phyloP scores from a whole-genome alignment of 1,140 invertebrate species.

The Monochamus saltuarius region DNA sequence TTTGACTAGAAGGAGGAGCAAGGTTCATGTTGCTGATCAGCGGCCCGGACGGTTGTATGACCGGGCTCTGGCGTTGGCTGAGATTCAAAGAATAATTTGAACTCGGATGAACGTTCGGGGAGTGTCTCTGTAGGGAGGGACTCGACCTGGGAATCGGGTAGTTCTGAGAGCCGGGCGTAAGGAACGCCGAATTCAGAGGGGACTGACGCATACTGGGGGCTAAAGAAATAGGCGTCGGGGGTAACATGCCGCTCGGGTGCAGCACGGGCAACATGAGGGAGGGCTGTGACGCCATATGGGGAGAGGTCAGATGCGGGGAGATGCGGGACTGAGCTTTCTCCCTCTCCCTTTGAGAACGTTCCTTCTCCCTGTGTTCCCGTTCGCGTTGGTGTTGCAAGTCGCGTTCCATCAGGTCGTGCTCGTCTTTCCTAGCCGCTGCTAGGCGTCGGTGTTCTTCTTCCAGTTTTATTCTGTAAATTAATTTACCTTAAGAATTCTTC shows the following conservation, averaged over 20 bases:
- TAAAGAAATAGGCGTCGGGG: conserved; percentile 38
- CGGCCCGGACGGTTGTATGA: conserved; percentile 48
- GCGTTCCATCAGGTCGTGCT: conserved; percentile 53
- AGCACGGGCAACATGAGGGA: conserved; percentile 42
- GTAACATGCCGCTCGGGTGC: conserved; percentile 44
- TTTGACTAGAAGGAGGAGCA: conserved; percentile 35
- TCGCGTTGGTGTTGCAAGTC: conserved; percentile 53
- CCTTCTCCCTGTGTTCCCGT: conserved; percentile 49
- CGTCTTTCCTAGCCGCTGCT: conserved; percentile 54
- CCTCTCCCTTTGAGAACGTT: conserved; percentile 44
- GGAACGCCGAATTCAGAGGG: conserved; percentile 28
- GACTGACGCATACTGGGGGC: conserved; percentile 36
- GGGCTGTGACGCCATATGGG: conserved; percentile 37
- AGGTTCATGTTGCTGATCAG: conserved; percentile 41
- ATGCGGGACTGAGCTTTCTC: conserved; percentile 47
- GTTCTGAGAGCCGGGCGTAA: conserved; percentile 33
- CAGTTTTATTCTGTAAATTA: conserved; percentile 57
- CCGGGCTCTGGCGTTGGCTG: conserved; percentile 43
- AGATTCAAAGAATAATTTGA: conserved; percentile 42
- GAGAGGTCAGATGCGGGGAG: conserved; percentile 33
- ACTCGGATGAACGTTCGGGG: conserved; percentile 36
- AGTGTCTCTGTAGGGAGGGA: conserved; percentile 47
- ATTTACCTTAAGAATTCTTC: too few species aligned
- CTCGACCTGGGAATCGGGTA: conserved; percentile 44
- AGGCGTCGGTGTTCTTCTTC: conserved; percentile 66